phyloP scores from a whole-genome alignment of 2,797 vertebrate genomes.

The Cuniculus paca region DNA sequence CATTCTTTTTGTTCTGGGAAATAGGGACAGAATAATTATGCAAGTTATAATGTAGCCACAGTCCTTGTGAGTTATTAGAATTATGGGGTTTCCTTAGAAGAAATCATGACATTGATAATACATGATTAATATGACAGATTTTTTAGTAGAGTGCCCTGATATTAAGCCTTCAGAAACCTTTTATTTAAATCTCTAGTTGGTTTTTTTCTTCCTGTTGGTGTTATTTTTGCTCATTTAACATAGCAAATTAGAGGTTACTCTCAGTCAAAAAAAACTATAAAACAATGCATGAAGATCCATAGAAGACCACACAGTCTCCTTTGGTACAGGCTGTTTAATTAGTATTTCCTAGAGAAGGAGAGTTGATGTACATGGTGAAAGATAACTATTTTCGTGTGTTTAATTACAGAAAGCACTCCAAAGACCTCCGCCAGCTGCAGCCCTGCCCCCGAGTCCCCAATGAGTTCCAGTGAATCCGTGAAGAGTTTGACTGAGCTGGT shows the following conservation, averaged over 20 bases:
- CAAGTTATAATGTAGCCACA: background rate
- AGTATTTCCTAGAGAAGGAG: constrained; percentile 76
- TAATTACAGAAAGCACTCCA: constrained; percentile 95
- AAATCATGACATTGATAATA: background rate
- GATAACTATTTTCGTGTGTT: constrained; percentile 70
- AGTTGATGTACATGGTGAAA: constrained; percentile 48
- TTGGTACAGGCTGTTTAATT: constrained; percentile 67
- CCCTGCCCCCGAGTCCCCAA: constrained; percentile 96
- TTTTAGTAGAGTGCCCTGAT: constrained; percentile 9
- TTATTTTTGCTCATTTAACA: constrained; percentile 60
- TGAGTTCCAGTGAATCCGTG: constrained; percentile 97
- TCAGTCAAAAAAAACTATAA: background rate
- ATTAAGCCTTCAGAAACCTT: constrained; percentile 40
- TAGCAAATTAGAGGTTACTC: constrained; percentile 21
- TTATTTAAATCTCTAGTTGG: constrained; percentile 18
- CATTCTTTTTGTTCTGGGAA: background rate
- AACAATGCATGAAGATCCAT: constrained; percentile 1
- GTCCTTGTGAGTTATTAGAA: constrained; percentile 33
- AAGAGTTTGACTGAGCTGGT: constrained; percentile 95
- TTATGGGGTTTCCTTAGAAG: background rate
- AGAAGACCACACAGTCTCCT: background rate
- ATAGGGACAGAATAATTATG: background rate
- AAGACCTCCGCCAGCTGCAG: constrained; percentile 98
- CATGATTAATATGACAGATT: background rate
- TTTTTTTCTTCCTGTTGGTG: constrained; percentile 27